Percentiles rank a stretch among this genome's conserved stretches.
Evolutionary conservation across 2,888 invertebrate species (phyloP).

Genomic region (Volucella zonaria): DNA sequence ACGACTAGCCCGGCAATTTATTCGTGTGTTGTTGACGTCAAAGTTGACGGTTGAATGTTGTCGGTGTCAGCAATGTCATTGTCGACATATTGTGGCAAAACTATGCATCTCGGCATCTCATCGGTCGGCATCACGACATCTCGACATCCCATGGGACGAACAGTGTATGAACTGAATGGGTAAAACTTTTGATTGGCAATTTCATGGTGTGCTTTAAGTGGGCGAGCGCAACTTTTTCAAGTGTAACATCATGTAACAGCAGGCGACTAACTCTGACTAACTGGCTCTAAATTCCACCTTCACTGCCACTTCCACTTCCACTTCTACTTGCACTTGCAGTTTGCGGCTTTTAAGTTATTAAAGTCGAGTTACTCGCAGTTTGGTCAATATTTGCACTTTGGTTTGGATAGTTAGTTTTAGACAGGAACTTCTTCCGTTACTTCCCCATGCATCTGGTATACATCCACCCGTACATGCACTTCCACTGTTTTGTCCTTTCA

Average conservation of each 20-base stretch:
- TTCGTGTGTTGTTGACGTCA: too few species aligned
- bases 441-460: neutral
- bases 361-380: conserved; percentile 53
- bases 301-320: too few species aligned
- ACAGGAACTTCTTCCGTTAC: neutral
- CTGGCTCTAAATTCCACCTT: too few species aligned
- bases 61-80: conserved; percentile 38
- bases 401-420: conserved; percentile 1
- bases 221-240: conserved; percentile 41
- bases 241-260: conserved; percentile 30
- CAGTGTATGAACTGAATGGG: conserved; percentile 15
- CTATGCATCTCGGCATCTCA: conserved; percentile 16
- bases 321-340: conserved; percentile 1
- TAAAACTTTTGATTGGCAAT: conserved; percentile 71
- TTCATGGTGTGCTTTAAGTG: conserved; percentile 60
- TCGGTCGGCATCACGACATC: too few species aligned
- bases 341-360: conserved; percentile 54
- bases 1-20: too few species aligned
- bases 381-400: conserved; percentile 54
- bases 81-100: conserved; percentile 51
- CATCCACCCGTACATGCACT: neutral
- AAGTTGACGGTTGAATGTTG: neutral
- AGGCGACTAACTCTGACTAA: conserved; percentile 4
- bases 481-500: neutral
- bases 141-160: neutral